Base-by-base conservation (phyloP, 1,140 invertebrate species). In the Papilio aristodemus region DNA sequence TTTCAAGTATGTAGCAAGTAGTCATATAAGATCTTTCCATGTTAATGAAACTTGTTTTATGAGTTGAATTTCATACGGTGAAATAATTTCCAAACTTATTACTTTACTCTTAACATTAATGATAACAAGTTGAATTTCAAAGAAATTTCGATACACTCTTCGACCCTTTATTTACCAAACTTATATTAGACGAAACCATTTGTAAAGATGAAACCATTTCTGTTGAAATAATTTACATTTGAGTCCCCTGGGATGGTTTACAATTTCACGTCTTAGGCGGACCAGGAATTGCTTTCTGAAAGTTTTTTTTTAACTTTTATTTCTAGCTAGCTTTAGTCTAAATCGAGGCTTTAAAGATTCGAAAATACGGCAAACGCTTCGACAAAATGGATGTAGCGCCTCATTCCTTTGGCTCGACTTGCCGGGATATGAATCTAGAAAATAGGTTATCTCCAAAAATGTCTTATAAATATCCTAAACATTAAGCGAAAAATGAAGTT, bases 81-180 rank as follows among this genome's bases (percentile, higher is more conserved):
- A 27, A 41, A 41, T 64, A 64, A 64, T 19, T 64, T 64, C 22
- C 11, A 11, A 64, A 64, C 37, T 64, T 43, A 64, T 64, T 37
- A 64, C 46, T 64, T 32, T 3, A 32, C 2, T 32, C 27, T 32
- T 64, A 64, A 64, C 37, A 38, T 64, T 64, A 22, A 19, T 63
- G 36, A 38, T 63, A 62, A 38, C 17, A 39, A 63, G 37, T 22
- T 6, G 37, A 64, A 41, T 63, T 50, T 22, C 9, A 22, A 54
- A 11, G 17, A 25, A 54, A 22, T 54, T 54, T 22, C 3, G 7
- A 50, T 19, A 22, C 17, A 50, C 9, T 50, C 19, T 22, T 19
- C 4, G 2, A 17, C 11, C 37, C 8, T 39, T 13, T 4, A 13
- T 39, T 39, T 4, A 32, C 27, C 13, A 39, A 39, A n/a, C n/a